Evolutionary conservation across 2,888 invertebrate genomes (phyloP).

Genomic region (Saturnia japonica): DNA sequence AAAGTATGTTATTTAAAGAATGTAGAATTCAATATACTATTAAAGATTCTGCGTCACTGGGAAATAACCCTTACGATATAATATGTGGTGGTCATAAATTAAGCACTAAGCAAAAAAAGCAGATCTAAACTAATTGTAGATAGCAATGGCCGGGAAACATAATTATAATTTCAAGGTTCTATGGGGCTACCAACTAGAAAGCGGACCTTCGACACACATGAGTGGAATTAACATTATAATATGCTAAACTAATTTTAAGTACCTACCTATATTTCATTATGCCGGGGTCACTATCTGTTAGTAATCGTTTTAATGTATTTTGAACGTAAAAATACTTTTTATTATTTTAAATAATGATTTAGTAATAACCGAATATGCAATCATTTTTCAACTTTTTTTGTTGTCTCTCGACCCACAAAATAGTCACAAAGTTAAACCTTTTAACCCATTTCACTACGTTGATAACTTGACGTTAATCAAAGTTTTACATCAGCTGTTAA

Average conservation of each 20-base stretch:
- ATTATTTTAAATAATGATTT: not conserved
- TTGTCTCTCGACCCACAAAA: not conserved
- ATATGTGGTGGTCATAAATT: no score
- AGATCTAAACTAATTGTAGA: not conserved
- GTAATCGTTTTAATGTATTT: not conserved
- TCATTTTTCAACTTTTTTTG: not conserved
- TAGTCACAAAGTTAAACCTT: not conserved
- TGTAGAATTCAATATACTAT: no score
- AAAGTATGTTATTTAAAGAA: no score
- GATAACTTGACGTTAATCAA: not conserved
- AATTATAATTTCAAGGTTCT: not conserved
- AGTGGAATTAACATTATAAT: slow-evolving; percentile 1
- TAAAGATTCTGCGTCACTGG: no score
- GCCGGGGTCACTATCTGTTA: not conserved
- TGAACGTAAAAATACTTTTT: not conserved
- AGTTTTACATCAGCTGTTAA: no score
- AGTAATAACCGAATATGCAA: not conserved
- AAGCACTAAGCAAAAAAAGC: not conserved
- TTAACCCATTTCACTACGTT: not conserved
- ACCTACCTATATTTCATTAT: not conserved
- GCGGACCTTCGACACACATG: slow-evolving; percentile 10
- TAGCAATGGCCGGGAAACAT: not conserved
- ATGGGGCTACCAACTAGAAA: slow-evolving; percentile 6
- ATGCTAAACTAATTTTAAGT: not conserved
- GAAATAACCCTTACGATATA: no score